Evolutionary conservation across 2,797 vertebrate species (phyloP).

Genomic region (Crenichthys baileyi): DNA sequence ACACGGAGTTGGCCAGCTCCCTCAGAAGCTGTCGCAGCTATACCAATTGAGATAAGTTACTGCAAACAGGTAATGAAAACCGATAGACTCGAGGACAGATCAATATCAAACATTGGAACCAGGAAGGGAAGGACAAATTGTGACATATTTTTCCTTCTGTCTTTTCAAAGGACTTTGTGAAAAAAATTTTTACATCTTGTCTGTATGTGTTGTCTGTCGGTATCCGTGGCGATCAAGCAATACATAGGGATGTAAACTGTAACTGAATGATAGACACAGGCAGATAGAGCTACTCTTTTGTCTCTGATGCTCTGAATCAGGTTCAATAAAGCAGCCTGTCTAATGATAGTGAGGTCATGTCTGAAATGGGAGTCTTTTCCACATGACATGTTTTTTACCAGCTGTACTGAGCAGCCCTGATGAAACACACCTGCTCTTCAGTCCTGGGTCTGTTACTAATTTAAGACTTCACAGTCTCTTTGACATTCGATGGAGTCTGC

Average conservation of each 20-base stretch:
- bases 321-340: slow-evolving; percentile 60
- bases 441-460: slow-evolving; percentile 56
- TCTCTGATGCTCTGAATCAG: slow-evolving; percentile 49
- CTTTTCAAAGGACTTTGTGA: slow-evolving; percentile 54
- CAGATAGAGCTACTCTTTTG: slow-evolving; percentile 47
- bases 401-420: slow-evolving; percentile 37
- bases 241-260: slow-evolving; percentile 35
- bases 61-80: slow-evolving; percentile 80
- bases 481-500: slow-evolving; percentile 38
- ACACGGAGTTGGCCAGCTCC: slow-evolving; percentile 28
- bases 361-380: slow-evolving; percentile 45
- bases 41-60: slow-evolving; percentile 82
- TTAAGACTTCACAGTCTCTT: slow-evolving; percentile 51
- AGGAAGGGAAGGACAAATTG: slow-evolving; percentile 76
- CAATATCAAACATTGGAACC: slow-evolving; percentile 77
- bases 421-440: slow-evolving; percentile 55
- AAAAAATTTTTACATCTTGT: slow-evolving; percentile 13
- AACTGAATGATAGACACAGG: slow-evolving; percentile 26
- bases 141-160: slow-evolving; percentile 64
- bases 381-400: slow-evolving; percentile 54
- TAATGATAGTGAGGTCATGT: slow-evolving; percentile 61
- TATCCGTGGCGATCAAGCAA: slow-evolving; percentile 23
- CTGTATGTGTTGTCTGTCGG: neutral
- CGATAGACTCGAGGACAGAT: slow-evolving; percentile 76
- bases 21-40: slow-evolving; percentile 66